These are phyloP conservation scores for Gymnocephalus cernua DNA, from an alignment of 2,113 vertebrate genomes.

Conservation along the genomic window DNA sequence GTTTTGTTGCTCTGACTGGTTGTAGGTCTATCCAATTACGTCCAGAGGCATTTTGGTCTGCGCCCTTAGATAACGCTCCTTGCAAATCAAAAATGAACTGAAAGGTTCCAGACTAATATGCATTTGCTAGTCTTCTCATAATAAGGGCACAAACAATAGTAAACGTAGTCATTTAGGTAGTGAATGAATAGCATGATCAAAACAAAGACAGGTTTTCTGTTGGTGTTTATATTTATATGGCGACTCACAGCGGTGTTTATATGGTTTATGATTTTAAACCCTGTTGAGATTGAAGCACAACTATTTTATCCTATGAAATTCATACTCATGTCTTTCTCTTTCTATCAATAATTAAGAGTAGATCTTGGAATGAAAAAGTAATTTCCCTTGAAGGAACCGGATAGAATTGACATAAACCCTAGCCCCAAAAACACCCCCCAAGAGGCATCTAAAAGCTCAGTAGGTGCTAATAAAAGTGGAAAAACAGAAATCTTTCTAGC, in stretches of 20 bases:
- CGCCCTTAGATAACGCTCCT: no score
- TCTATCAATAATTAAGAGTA: conserved; percentile 79
- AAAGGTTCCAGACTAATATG: no score
- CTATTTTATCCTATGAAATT: conserved; percentile 68
- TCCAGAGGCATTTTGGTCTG: no score
- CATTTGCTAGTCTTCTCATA: no score
- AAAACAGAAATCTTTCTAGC: conserved; percentile 75
- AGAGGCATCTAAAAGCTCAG: conserved; percentile 73
- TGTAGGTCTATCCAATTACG: no score
- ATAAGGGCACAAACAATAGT: no score
- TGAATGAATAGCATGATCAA: conserved; percentile 41
- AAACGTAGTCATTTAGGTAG: conserved; percentile 1
- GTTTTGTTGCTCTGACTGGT: no score
- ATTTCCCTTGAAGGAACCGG: conserved; percentile 75
- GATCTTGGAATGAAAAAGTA: conserved; percentile 78
- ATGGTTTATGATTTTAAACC: conserved; percentile 62
- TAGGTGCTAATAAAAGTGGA: conserved; percentile 75
- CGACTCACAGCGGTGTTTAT: conserved; percentile 50
- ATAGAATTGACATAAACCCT: conserved; percentile 74
- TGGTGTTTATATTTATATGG: conserved; percentile 45
- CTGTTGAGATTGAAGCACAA: conserved; percentile 56
- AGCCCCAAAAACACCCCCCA: conserved; percentile 66
- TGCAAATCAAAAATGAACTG: no score
- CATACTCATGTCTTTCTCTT: conserved; percentile 58
- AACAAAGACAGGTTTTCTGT: conserved; percentile 23